Evolutionary conservation across 2,888 invertebrate genomes (phyloP), one percentile per base, ranked within the genome.

Genomic region (Brachylomia viminalis): DNA sequence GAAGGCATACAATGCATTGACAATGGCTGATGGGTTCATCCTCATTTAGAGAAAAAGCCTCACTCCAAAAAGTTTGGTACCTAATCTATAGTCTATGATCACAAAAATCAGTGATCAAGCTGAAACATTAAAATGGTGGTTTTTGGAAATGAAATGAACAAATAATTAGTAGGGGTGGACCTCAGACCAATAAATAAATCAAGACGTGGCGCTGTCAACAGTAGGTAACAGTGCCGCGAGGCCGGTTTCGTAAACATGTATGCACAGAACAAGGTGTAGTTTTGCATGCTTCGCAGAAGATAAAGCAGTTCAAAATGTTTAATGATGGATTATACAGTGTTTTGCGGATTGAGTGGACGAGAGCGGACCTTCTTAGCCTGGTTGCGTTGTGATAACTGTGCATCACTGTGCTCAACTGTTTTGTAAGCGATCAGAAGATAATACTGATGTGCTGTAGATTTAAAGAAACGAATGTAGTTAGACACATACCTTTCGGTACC

Each of bases 381-480:
- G 7, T 66, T 75, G 54, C 11, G 33, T 20, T 42, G 42, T 54
- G 58, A 23, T 58, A 68, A 38, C 61, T 73, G 64, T 70, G 66
- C 58, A 72, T 67, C 81, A 66, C 65, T 65, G 58, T 79, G 58
- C 75, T 70, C 75, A 75, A 83, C 45, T 69, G 75, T 84, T 78
- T 75, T 81, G 81, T 64, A 84, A 81, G 71, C 68, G 84, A 79
- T 84, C 64, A 45, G 42, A 42, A 70, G 75, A 84, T 84, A 81
- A 75, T 81, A 33, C 67, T 65, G 65, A 70, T 75, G 49, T 49
- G 64, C 52, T 72, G 33, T 67, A 72, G 69, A 82, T 73, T 80
- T 75, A 66, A 70, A 76, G 38, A 67, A 82, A 74, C 33, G 4
- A 67, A 79, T 59, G 11, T 30, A 61, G 58, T 59, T 20, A 58